These are phyloP conservation scores for Coreius guichenoti DNA, from an alignment of 2,797 vertebrate genomes.

Conservation along the genomic window DNA sequence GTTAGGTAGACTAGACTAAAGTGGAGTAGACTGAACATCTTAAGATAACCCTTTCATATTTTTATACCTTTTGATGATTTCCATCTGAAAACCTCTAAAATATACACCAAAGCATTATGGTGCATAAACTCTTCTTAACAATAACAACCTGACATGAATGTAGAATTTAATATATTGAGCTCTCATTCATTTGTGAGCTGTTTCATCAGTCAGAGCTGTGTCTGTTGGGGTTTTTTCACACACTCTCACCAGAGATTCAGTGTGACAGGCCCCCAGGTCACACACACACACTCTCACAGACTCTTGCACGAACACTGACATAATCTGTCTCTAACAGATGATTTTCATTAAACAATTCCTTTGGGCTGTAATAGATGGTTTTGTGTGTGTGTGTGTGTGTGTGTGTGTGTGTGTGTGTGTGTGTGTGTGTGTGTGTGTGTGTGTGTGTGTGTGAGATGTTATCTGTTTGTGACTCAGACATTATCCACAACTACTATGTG, in stretches of 20 bases:
- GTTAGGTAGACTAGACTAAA: not conserved
- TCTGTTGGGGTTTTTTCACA: slow-evolving; percentile 44
- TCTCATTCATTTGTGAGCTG: slow-evolving; percentile 41
- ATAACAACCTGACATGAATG: not conserved
- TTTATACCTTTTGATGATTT: not conserved
- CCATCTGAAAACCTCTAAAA: not conserved
- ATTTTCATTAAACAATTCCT: slow-evolving; percentile 49
- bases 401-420: not conserved
- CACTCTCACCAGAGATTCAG: slow-evolving; percentile 33
- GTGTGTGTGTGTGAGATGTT: not conserved
- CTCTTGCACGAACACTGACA: slow-evolving; percentile 51
- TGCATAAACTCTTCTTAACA: not conserved
- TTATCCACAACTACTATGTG: slow-evolving; percentile 23
- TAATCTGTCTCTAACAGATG: slow-evolving; percentile 50
- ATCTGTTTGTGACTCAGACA: slow-evolving; percentile 19
- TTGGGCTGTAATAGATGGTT: slow-evolving; percentile 15
- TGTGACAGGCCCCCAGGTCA: slow-evolving; percentile 49
- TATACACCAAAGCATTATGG: not conserved
- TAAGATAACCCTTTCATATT: not conserved
- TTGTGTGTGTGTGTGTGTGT: not conserved
- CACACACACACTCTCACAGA: not conserved
- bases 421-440: not conserved
- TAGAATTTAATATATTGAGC: slow-evolving; percentile 26
- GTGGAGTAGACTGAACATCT: too few relatives aligned
- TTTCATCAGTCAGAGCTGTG: slow-evolving; percentile 36